Base-by-base conservation (phyloP, 2,797 vertebrate species). In the Petrocephalus sullivani region DNA sequence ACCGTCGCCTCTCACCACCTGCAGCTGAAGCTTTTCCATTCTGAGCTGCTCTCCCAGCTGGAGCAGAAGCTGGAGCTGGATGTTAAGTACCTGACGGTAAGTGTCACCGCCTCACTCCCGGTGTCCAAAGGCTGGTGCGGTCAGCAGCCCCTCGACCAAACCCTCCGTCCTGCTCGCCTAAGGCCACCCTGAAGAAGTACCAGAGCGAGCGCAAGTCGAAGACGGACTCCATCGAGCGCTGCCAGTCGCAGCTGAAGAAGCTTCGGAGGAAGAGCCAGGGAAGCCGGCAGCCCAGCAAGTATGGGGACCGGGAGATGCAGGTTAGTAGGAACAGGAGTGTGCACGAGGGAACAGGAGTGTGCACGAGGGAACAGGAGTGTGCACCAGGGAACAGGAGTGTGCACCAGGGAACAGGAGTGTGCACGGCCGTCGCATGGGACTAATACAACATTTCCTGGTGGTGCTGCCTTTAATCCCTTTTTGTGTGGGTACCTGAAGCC, bases 301-400 rank as follows among this genome's bases (percentile, higher is more conserved):
- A 97, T 0, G 96, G 97, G 85, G 97, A 97, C 93, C 87, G 96
- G 89, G 97, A 97, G 92, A 96, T 97, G 95, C 96, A 97, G 96
- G 97, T 96, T 88, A 4, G 33, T 49, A 61, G 58, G 33, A 8
- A 19, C 33, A 54, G 33, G 28, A 53, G 4, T 28, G 58, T 16
- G 54, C 84, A 28, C 28, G 28, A 28, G 28, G 28, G 28, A 28
- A 28, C 28, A 28, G 28, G 28, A 28, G 28, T 28, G 28, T 28
- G 28, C 28, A 28, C n/a, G n/a, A n/a, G n/a, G n/a, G n/a, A n/a
- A 46, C 46, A 46, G 46, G 46, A 46, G 46, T 46, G 46, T 46
- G 46, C 46, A 46, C 4, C n/a, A 28, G 28, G 28, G 28, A 28
- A 28, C 28, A 28, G 28, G 28, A 28, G 28, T 28, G 28, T 28